Evolutionary conservation across 2,113 vertebrate genomes (phyloP), one percentile per base, ranked within the genome.

Genomic region (Pavo muticus): DNA sequence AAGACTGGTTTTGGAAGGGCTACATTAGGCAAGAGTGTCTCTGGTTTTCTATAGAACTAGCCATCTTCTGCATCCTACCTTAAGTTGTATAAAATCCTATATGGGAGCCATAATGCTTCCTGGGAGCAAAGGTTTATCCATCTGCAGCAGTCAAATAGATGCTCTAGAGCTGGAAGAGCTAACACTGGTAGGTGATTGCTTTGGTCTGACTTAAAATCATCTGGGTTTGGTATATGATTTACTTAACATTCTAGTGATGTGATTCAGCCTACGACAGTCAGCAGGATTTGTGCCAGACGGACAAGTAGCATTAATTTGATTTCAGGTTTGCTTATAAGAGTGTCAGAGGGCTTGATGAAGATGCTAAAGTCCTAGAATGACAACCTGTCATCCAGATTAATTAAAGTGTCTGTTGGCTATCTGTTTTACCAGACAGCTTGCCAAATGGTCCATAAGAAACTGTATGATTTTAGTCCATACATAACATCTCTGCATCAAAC

Each of bases 401-500:
- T 45, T 81, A 37, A 91, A 80, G 14, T 60, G 3, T 25, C 44
- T 60, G 15, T 10, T 91, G 48, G 6, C 2, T 4, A 15, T 69
- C 60, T 88, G 10, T 50, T 88, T 71, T 35, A 44, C 23, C 32
- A 20, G 27, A 11, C 15, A 45, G 54, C 8, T 35, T 68, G 9
- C 14, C 9, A 72, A 52, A 61, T 52, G 4, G 9, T 73, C 11
- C 12, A 29, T 29, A 21, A 64, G 27, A 35, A 5, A 44, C 27
- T 3, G 0, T 6, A 11, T 11, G 3, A 40, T 52, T 54, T 73
- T 45, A 69, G 20, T 3, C 42, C 7, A 2, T 21, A 60, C 6
- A 0, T 50, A 87, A 45, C 9, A 73, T 4, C 29, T 64, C 44
- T 37, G 30, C 48, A 87, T 29, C 21, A 70, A 91, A 32, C 30